Evolutionary conservation across 2,113 vertebrate species (phyloP), one percentile per base, ranked within the genome.

Genomic region (Apteryx owenii): DNA sequence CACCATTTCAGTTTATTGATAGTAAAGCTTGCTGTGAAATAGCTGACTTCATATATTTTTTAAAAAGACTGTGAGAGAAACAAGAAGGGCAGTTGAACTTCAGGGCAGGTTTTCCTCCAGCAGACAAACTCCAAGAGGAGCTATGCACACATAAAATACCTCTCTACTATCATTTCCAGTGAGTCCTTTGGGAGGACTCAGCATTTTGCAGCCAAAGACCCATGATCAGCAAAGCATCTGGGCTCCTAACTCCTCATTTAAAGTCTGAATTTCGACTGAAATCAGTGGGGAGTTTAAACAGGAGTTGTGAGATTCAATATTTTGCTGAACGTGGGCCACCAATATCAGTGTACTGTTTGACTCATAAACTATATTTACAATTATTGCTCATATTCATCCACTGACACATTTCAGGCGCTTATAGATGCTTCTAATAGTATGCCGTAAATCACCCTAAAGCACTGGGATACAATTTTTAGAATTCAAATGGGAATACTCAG

Each of bases 401-500:
- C 87, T 91, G 94, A 88, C 94, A 94, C 91, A 62, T 95, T 95
- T 96, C 91, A 93, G 85, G 71, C 86, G 64, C 93, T 95, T 95
- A 71, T 91, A 88, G 93, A 91, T 80, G 85, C 76, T 95, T 95
- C 94, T 85, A 97, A 90, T 81, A 90, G 81, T 75, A 26, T 77
- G 51, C n/a, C 1, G 0, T 95, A 97, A 97, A 97, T 97, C 94
- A 96, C 38, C 36, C 64, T 91, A 70, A 97, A 94, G 79, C 94
- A 81, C 91, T 95, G 83, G 92, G 72, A 90, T 95, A 78, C 71
- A 85, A 69, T 58, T 95, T 97, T 97, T 97, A 97, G 72, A 90
- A 94, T 91, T 96, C 95, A 93, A 95, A 91, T 96, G 94, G 97
- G 97, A 97, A 97, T 96, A 95, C 60, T 91, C 81, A 56, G 64